These are phyloP conservation scores for Bombus terrestris DNA, from an alignment of 1,140 invertebrate genomes.

Conservation along the genomic window DNA sequence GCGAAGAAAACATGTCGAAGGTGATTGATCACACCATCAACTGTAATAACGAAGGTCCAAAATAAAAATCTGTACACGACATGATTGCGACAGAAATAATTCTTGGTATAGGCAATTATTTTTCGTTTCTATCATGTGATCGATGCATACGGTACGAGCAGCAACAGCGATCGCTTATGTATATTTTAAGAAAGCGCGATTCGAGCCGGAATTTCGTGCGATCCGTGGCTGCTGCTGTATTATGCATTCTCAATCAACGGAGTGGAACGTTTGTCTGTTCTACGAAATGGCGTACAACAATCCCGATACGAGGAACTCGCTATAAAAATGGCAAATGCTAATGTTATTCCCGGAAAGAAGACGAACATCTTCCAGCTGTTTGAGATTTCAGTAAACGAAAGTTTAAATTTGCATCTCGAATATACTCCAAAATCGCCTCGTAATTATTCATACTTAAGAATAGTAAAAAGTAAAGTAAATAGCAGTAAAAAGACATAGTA, in stretches of 20 bases:
- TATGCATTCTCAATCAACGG: conserved; percentile 59
- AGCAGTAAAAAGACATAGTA: too few species aligned
- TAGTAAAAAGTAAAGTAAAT: too few species aligned
- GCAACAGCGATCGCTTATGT: background rate
- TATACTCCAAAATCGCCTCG: too few species aligned
- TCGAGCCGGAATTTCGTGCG: background rate
- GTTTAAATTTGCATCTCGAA: too few species aligned
- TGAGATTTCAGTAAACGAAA: background rate
- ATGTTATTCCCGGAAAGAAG: background rate
- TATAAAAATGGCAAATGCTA: background rate
- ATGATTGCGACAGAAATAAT: too few species aligned
- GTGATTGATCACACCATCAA: too few species aligned
- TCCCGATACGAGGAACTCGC: background rate
- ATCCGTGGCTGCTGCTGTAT: conserved; percentile 36
- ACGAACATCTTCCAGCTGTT: background rate
- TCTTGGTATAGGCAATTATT: conserved; percentile 13
- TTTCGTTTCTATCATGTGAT: background rate
- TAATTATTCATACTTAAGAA: too few species aligned
- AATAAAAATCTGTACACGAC: background rate
- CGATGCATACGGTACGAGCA: conserved; percentile 1
- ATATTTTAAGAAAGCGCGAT: conserved; percentile 28
- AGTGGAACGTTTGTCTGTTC: conserved; percentile 14
- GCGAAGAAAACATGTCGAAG: too few species aligned
- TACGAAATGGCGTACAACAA: background rate
- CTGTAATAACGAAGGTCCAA: too few species aligned